Evolutionary conservation across 2,888 invertebrate species (phyloP).

Genomic region (Ptychoptera albimana): DNA sequence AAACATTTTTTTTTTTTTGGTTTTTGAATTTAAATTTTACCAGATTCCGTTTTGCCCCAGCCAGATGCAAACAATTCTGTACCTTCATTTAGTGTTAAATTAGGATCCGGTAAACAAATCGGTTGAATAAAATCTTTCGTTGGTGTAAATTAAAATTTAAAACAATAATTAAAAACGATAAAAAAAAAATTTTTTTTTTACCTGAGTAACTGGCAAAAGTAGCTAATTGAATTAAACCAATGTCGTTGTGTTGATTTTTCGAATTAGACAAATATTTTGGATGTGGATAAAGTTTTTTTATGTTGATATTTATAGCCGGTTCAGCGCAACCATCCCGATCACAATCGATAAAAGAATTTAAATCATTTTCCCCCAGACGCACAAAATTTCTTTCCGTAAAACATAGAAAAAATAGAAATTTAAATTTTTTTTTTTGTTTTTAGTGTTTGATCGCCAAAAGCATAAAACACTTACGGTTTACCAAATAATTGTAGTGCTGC

Average conservation of each 20-base stretch:
- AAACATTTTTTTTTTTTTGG: too few species aligned
- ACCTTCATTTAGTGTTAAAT: slow-evolving; percentile 19
- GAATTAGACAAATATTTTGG: slow-evolving; percentile 17
- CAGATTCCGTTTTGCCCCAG: slow-evolving; percentile 42
- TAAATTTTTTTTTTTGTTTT: background rate
- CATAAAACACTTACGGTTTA: background rate
- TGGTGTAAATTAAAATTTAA: slow-evolving; percentile 1
- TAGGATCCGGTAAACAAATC: slow-evolving; percentile 31
- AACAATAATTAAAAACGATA: background rate
- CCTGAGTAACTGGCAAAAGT: slow-evolving; percentile 17
- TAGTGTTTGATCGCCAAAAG: background rate
- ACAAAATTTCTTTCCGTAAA: slow-evolving; percentile 14
- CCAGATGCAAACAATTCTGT: slow-evolving; percentile 38
- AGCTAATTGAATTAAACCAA: slow-evolving; percentile 23
- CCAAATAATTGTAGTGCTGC: background rate
- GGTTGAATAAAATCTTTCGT: slow-evolving; percentile 21
- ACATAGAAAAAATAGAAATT: too few species aligned
- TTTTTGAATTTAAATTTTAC: slow-evolving; percentile 6
- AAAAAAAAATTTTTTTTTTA: slow-evolving; percentile 6
- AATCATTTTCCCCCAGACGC: slow-evolving; percentile 6
- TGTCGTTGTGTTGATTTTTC: slow-evolving; percentile 24
- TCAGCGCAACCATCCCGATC: slow-evolving; percentile 16
- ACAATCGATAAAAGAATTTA: slow-evolving; percentile 2
- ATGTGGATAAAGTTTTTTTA: slow-evolving; percentile 20
- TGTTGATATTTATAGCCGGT: slow-evolving; percentile 18